Conservation (phyloP, 2,113 vertebrate species). For the Spea bombifrons region DNA sequence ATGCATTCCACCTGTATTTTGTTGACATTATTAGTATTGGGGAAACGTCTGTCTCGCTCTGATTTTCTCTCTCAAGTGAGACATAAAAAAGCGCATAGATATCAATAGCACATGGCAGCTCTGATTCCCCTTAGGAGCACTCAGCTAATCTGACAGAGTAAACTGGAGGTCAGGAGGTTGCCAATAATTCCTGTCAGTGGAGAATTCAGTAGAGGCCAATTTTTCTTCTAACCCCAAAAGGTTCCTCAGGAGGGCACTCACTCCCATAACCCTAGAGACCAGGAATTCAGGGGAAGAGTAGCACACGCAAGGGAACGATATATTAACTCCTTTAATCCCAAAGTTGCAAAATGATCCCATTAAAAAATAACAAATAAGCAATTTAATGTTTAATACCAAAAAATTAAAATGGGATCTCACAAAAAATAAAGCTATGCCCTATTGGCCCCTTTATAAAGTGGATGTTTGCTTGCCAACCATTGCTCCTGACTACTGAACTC, state of each 20-base stretch:
- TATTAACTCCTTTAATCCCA: background rate
- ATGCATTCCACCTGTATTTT: no score
- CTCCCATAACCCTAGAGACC: background rate
- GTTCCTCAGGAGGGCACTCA: conserved; percentile 30
- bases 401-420: no score
- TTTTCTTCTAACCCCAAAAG: conserved; percentile 49
- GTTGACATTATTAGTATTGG: no score
- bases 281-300: conserved; percentile 20
- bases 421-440: no score
- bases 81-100: background rate
- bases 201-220: conserved; percentile 45
- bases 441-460: no score
- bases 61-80: background rate
- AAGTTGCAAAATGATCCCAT: no score
- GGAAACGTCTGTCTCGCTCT: no score
- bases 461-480: no score
- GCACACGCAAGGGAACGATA: background rate
- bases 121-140: conserved; percentile 42
- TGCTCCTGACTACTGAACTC: no score
- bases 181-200: conserved; percentile 50
- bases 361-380: no score
- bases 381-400: no score
- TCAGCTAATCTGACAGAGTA: conserved; percentile 45
- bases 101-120: conserved; percentile 4
- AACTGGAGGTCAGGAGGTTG: conserved; percentile 53